phyloP scores from a whole-genome alignment of 2,888 invertebrate species.

The Stenodera caucasica region DNA sequence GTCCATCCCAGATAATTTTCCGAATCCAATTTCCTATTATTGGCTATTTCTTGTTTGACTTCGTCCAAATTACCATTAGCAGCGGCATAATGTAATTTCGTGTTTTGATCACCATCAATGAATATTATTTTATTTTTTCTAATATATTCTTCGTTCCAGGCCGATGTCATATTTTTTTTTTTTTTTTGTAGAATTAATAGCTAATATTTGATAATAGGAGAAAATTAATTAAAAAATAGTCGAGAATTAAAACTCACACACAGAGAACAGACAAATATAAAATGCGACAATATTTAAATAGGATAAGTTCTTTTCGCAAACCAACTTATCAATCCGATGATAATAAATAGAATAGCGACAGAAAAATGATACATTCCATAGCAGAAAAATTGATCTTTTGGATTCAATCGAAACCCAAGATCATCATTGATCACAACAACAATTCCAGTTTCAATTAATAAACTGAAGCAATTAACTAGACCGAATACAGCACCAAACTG shows the following conservation, averaged over 20 bases:
- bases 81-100: constrained; percentile 46
- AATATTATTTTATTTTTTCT: constrained; percentile 29
- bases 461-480: constrained; percentile 8
- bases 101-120: constrained; percentile 49
- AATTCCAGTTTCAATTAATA: neutral
- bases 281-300: neutral
- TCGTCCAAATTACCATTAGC: constrained; percentile 40
- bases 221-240: too few species aligned
- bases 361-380: constrained; percentile 16
- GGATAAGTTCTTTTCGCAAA: constrained; percentile 18
- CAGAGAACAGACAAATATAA: too few species aligned
- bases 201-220: too few species aligned
- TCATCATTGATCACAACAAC: neutral
- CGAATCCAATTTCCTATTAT: constrained; percentile 41
- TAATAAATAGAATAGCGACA: constrained; percentile 13
- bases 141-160: constrained; percentile 20
- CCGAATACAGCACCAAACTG: constrained; percentile 16
- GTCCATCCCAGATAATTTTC: constrained; percentile 53
- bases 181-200: too few species aligned
- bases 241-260: too few species aligned
- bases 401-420: neutral
- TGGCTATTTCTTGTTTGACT: constrained; percentile 31
- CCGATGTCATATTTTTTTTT: neutral
- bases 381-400: constrained; percentile 12
- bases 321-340: constrained; percentile 20